A percentile compares a stretch with the other conserved stretches of the same genome.
Evolutionary conservation across 2,797 vertebrate genomes (phyloP).

Genomic region (Gallinago nigripennis): DNA sequence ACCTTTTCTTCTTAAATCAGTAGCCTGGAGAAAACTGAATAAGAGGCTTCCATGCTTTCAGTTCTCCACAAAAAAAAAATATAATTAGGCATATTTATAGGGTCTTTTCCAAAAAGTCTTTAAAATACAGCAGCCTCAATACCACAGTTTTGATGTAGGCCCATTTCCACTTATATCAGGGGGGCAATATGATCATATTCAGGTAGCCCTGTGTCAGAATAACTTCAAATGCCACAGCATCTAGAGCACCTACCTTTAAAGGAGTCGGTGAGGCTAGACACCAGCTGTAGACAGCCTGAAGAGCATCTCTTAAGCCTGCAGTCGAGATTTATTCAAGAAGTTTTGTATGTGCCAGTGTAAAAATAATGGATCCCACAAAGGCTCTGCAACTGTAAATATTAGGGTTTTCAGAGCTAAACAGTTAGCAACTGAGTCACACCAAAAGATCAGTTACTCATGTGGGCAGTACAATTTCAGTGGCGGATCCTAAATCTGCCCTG

Average conservation of each 20-base stretch:
- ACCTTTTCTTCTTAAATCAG: neutral
- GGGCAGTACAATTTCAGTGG: neutral
- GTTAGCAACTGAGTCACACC: neutral
- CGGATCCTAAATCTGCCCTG: neutral
- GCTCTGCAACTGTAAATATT: constrained; percentile 46
- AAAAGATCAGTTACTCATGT: neutral
- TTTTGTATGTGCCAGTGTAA: neutral
- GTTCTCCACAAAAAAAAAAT: neutral
- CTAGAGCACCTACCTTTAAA: neutral
- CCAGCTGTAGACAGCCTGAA: neutral
- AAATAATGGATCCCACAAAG: neutral
- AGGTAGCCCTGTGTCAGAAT: neutral
- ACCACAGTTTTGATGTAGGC: neutral
- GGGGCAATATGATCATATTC: neutral
- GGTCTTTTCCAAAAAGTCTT: neutral
- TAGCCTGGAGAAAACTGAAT: neutral
- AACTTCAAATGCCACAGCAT: neutral
- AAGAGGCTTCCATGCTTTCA: neutral
- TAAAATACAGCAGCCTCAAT: neutral
- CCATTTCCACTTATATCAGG: neutral
- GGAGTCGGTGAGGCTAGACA: neutral
- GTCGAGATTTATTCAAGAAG: constrained; percentile 12
- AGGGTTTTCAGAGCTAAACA: constrained; percentile 22
- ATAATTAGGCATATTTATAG: neutral
- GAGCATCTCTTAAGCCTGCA: neutral